phyloP scores from a whole-genome alignment of 2,888 invertebrate species.

The Sphecodes monilicornis region DNA sequence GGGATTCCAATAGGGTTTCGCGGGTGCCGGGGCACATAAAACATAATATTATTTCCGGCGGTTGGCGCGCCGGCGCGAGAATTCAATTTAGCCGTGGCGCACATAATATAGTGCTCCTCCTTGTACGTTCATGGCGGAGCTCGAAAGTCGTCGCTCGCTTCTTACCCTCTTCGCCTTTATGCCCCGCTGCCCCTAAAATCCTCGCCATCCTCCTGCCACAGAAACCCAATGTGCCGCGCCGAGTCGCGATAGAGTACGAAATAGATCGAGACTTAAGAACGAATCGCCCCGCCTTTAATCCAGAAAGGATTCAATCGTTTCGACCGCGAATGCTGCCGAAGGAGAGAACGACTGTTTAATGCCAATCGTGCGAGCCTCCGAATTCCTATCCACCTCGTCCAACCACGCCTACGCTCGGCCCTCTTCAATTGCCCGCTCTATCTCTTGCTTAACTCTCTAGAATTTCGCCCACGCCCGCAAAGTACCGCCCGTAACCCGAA shows the following conservation, averaged over 20 bases:
- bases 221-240: background rate
- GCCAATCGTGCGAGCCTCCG: slow-evolving; percentile 37
- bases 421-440: slow-evolving; percentile 9
- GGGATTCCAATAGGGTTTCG: slow-evolving; percentile 80
- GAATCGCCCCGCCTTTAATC: slow-evolving; percentile 63
- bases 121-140: slow-evolving; percentile 29
- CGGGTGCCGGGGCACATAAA: slow-evolving; percentile 79
- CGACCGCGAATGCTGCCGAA: slow-evolving; percentile 55
- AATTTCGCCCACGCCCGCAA: slow-evolving; percentile 48
- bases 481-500: slow-evolving; percentile 34
- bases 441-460: slow-evolving; percentile 40
- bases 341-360: slow-evolving; percentile 52
- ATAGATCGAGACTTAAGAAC: slow-evolving; percentile 25
- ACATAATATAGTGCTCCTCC: slow-evolving; percentile 70
- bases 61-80: slow-evolving; percentile 79
- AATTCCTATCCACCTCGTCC: slow-evolving; percentile 22
- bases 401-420: background rate
- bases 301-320: slow-evolving; percentile 71
- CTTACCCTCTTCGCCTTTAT: slow-evolving; percentile 19
- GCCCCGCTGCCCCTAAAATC: slow-evolving; percentile 20
- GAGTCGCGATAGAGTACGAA: background rate
- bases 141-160: slow-evolving; percentile 14
- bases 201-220: background rate
- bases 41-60: slow-evolving; percentile 82
- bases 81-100: slow-evolving; percentile 77